Percentiles rank a stretch among this genome's conserved stretches.
Evolutionary conservation across 2,113 vertebrate genomes (phyloP).

Genomic region (Dicaeum eximium): DNA sequence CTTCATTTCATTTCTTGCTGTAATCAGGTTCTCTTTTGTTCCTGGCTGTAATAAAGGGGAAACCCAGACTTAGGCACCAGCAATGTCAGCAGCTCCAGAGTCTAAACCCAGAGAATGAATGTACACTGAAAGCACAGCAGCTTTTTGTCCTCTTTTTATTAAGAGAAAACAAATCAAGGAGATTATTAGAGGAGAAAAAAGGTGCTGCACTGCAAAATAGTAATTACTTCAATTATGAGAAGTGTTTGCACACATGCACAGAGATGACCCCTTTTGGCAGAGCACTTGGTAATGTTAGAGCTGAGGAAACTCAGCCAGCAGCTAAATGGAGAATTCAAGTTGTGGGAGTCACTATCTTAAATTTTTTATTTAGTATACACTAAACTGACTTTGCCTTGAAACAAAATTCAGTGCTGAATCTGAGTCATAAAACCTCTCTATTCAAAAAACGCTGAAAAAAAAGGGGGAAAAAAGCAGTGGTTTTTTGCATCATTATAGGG

Average conservation of each 20-base stretch:
- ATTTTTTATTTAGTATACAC: constrained; percentile 45
- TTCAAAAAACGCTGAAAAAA: not conserved
- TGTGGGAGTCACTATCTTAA: constrained; percentile 49
- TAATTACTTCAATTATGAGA: constrained; percentile 32
- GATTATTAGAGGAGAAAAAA: not conserved
- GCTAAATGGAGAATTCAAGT: constrained; percentile 39
- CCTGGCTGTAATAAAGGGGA: not conserved
- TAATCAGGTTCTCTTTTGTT: not conserved
- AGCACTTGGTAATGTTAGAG: not conserved
- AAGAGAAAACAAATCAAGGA: not conserved
- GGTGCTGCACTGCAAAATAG: constrained; percentile 15
- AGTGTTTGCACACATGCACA: constrained; percentile 8
- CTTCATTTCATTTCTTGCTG: not conserved
- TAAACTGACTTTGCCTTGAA: constrained; percentile 25
- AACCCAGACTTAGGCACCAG: not conserved
- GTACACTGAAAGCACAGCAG: not conserved
- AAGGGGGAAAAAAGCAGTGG: not conserved
- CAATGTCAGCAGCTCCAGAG: not conserved
- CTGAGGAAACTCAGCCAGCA: constrained; percentile 41
- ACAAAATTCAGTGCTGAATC: not conserved
- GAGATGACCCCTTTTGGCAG: not conserved
- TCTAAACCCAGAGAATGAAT: not conserved
- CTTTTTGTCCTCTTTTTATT: constrained; percentile 4
- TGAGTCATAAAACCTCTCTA: constrained; percentile 11
- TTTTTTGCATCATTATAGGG: not conserved